Evolutionary conservation across 2,888 invertebrate genomes (phyloP), one percentile per base, ranked within the genome.

Genomic region (Falcaria lacertinaria): DNA sequence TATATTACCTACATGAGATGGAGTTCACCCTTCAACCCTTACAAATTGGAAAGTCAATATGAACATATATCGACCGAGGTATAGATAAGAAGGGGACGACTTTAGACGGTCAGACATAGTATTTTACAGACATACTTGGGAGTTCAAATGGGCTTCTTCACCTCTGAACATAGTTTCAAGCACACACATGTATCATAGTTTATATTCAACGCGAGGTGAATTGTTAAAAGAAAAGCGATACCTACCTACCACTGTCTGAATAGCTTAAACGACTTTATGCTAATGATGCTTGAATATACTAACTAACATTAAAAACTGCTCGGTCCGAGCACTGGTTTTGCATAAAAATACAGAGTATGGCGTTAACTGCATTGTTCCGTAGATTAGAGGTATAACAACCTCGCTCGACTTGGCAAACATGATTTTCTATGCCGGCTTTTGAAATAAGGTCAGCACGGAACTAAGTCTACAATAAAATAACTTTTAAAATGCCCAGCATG

Each of bases 261-360:
- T 37, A 37, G 22, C 15, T 15, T 50, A 53, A 47, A 52, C 50
- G 42, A 41, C 34, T 42, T 55, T 60, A 70, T 60, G 64, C 48
- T 52, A 69, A 69, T 67, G 34, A 47, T 54, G 34, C 47, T 49
- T 52, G 43, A 45, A 62, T 65, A 54, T 57, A 54, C 62, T 59
- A 54, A 43, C 44, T 35, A 45, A 68, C 60, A 54, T 51, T 54
- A 45, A 52, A 40, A 38, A 46, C 55, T 53, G 50, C 50, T 11
- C 15, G 25, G 17, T 51, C 50, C 47, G 45, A 57, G 44, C 49
- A 50, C 45, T n/a, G 5, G 43, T 50, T 74, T 73, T 67, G 60
- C 70, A 62, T 66, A 62, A 54, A 55, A 64, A 69, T 59, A 50
- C 45, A 39, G 22, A 33, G 2, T 16, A 8, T 14, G 14, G 14